Percentiles rank a stretch among this genome's conserved stretches.
phyloP scores from a whole-genome alignment of 2,888 invertebrate genomes.

The Rapana venosa region DNA sequence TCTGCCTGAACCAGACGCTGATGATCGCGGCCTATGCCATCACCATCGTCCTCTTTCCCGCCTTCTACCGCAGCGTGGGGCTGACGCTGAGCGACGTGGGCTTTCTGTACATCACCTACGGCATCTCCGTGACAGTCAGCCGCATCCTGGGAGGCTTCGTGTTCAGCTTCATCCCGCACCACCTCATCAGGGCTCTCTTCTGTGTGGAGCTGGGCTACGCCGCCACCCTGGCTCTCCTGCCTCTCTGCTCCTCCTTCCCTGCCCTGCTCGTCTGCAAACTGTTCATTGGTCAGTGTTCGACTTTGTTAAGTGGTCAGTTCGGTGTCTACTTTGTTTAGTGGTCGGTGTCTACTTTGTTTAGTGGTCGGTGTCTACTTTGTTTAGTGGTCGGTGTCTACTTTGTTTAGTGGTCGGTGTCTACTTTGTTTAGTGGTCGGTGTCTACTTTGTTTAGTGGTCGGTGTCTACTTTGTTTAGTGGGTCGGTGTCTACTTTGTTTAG shows the following conservation, averaged over 20 bases:
- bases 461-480: too few species aligned
- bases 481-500: too few species aligned
- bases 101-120: constrained; percentile 43
- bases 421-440: too few species aligned
- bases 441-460: too few species aligned
- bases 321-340: too few species aligned
- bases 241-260: background rate
- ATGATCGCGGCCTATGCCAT: constrained; percentile 41
- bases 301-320: too few species aligned
- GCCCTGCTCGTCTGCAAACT: background rate
- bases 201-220: background rate
- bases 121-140: constrained; percentile 31
- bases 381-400: too few species aligned
- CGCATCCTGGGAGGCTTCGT: constrained; percentile 35
- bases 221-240: background rate
- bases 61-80: constrained; percentile 45
- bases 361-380: too few species aligned
- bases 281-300: background rate
- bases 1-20: constrained; percentile 46
- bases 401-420: too few species aligned
- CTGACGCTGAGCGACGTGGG: constrained; percentile 35
- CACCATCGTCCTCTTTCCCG: constrained; percentile 45
- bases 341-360: too few species aligned
- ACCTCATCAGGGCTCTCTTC: background rate
- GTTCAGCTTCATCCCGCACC: constrained; percentile 40